These are phyloP conservation scores for Trichonephila clavipes DNA, from an alignment of 1,140 invertebrate genomes.

Conservation along the genomic window DNA sequence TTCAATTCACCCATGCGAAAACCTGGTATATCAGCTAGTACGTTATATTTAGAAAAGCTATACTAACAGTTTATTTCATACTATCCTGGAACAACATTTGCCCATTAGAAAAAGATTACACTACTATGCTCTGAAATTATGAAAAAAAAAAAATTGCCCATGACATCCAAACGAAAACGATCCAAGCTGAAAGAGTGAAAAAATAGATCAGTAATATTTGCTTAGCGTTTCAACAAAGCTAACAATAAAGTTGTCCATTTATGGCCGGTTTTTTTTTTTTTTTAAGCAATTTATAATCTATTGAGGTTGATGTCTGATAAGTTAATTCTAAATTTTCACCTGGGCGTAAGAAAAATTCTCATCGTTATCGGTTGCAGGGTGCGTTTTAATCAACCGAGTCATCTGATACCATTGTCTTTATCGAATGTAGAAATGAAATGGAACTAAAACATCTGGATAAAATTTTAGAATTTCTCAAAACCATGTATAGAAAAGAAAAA, in stretches of 20 bases:
- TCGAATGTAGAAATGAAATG: not conserved
- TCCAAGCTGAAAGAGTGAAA: not conserved
- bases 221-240: not conserved
- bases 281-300: conserved; percentile 1
- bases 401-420: not conserved
- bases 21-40: no score
- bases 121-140: no score
- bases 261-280: not conserved
- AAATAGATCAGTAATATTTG: not conserved
- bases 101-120: no score
- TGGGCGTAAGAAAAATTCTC: not conserved
- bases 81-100: no score
- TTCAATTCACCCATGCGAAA: no score
- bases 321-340: not conserved
- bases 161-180: not conserved
- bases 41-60: no score
- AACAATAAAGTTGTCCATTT: not conserved
- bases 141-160: not conserved
- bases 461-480: not conserved
- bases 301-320: conserved; percentile 43
- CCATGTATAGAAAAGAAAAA: no score
- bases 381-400: not conserved
- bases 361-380: not conserved
- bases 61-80: no score
- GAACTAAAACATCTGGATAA: not conserved